phyloP scores from a whole-genome alignment of 2,797 vertebrate genomes.

The Lutjanus campechanus region DNA sequence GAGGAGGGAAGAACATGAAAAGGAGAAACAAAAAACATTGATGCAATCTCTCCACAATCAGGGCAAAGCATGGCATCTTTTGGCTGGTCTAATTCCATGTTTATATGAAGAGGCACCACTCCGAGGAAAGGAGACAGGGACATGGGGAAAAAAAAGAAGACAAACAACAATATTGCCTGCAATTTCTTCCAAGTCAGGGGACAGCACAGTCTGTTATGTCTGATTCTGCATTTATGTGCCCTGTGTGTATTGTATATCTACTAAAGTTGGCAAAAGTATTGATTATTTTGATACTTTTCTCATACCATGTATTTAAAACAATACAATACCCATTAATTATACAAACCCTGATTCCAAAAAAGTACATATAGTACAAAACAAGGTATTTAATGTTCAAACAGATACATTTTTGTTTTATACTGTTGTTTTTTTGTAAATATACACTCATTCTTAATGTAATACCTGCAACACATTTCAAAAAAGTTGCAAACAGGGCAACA shows the following conservation, averaged over 20 bases:
- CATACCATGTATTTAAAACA: too few species aligned
- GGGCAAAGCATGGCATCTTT: slow-evolving; percentile 37
- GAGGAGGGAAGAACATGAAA: slow-evolving; percentile 41
- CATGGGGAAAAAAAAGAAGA: slow-evolving; percentile 1
- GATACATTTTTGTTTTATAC: too few species aligned
- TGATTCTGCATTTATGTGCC: background rate
- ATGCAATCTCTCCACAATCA: slow-evolving; percentile 62
- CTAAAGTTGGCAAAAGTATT: too few species aligned
- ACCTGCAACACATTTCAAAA: too few species aligned
- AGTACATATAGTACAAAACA: too few species aligned
- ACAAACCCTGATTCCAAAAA: too few species aligned
- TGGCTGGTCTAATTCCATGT: slow-evolving; percentile 51
- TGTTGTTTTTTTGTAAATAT: too few species aligned
- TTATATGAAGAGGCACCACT: slow-evolving; percentile 49
- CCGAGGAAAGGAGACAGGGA: slow-evolving; percentile 18
- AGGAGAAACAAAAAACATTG: slow-evolving; percentile 53
- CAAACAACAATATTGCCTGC: slow-evolving; percentile 31
- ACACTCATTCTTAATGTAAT: too few species aligned
- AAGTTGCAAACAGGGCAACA: too few species aligned
- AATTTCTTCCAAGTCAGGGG: slow-evolving; percentile 15
- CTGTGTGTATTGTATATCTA: background rate
- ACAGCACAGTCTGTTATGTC: background rate
- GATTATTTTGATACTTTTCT: too few species aligned
- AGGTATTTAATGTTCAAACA: too few species aligned
- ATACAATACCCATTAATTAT: too few species aligned